phyloP scores from a whole-genome alignment of 1,140 invertebrate genomes.

The Aphaenogaster floridana region DNA sequence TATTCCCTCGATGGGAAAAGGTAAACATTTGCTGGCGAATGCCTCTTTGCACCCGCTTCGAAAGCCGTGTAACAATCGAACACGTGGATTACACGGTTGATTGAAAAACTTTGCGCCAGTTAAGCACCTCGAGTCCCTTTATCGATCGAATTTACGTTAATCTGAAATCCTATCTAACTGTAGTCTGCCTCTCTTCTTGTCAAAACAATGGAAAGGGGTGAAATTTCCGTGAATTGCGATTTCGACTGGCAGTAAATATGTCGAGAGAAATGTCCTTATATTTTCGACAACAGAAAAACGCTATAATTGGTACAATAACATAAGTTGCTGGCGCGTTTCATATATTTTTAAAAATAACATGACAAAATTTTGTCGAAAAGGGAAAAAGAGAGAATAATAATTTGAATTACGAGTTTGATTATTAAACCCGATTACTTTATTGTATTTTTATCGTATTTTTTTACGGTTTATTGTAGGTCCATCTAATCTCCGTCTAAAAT shows the following conservation, averaged over 20 bases:
- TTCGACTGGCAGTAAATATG: background rate
- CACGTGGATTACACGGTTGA: conserved; percentile 56
- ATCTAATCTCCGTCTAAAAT: background rate
- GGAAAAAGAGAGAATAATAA: background rate
- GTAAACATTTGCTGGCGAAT: conserved; percentile 1
- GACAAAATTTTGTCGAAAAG: background rate
- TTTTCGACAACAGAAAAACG: background rate
- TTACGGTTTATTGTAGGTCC: background rate
- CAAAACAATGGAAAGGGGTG: background rate
- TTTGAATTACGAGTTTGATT: background rate
- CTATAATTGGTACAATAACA: background rate
- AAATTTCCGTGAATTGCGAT: conserved; percentile 25
- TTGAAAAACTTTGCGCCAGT: conserved; percentile 70
- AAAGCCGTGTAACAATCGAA: conserved; percentile 45
- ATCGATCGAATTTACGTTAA: conserved; percentile 56
- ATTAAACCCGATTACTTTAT: background rate
- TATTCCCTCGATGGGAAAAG: background rate
- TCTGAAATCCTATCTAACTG: conserved; percentile 42
- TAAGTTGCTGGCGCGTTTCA: background rate
- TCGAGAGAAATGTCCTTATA: background rate
- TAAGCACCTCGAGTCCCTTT: conserved; percentile 43
- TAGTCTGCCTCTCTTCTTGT: background rate
- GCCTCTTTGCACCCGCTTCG: background rate
- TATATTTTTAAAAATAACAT: background rate
- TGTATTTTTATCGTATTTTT: background rate